Conservation (phyloP, 2,113 vertebrate genomes). For the Opisthocomus hoazin region DNA sequence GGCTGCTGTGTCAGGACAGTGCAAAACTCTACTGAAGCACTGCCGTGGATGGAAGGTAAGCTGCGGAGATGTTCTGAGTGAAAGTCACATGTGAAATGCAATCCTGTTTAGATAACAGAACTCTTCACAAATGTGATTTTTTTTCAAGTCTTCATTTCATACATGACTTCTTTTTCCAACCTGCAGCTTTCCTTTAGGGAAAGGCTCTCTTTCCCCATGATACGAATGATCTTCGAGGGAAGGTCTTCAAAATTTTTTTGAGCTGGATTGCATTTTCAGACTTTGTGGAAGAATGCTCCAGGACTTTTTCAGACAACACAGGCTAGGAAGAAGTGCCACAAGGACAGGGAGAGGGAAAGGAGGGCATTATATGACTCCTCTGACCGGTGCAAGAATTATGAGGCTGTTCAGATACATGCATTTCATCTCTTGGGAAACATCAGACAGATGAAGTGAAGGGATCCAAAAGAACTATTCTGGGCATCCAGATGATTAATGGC, state of each 20-base stretch:
- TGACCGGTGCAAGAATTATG: background rate
- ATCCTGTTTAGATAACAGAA: background rate
- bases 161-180: background rate
- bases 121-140: background rate
- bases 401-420: background rate
- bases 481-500: background rate
- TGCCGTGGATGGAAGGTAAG: background rate
- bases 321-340: background rate
- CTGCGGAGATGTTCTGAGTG: accelerated
- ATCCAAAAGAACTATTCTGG: background rate
- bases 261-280: background rate
- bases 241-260: background rate
- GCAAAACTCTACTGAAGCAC: accelerated
- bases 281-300: background rate
- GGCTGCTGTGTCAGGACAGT: background rate
- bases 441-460: background rate
- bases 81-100: background rate
- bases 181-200: background rate
- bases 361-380: background rate
- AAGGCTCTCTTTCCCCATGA: background rate
- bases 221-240: background rate
- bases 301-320: background rate
- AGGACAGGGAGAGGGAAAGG: background rate
- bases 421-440: background rate
- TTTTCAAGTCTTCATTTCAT: background rate